phyloP scores from a whole-genome alignment of 2,888 invertebrate genomes.

The Adelphocoris suturalis region DNA sequence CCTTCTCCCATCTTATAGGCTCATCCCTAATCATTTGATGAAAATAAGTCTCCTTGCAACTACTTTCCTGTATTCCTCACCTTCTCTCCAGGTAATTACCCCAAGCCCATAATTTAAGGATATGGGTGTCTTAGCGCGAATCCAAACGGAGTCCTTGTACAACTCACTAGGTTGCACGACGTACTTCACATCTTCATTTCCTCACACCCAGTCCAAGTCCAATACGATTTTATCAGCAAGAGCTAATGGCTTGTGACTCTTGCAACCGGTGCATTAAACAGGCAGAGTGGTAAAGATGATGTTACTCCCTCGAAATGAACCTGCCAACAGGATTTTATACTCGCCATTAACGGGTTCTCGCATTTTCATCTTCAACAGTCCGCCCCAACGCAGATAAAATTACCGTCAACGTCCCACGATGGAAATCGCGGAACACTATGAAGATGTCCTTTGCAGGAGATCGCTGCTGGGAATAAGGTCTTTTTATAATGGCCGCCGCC shows the following conservation, averaged over 20 bases:
- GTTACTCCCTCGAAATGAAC: neutral
- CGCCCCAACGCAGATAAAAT: constrained; percentile 3
- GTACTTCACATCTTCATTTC: constrained; percentile 27
- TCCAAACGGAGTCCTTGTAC: neutral
- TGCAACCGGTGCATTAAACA: constrained; percentile 35
- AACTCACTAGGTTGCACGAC: neutral
- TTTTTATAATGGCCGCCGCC: neutral
- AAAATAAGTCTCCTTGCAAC: too few relatives aligned
- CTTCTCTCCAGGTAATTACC: too few relatives aligned
- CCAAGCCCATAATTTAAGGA: neutral
- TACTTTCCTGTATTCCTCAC: too few relatives aligned
- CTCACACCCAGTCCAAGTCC: constrained; percentile 22
- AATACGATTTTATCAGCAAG: constrained; percentile 30
- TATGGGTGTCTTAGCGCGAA: neutral
- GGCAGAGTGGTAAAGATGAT: constrained; percentile 36
- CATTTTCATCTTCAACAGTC: neutral
- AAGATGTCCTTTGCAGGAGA: constrained; percentile 7
- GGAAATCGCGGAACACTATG: constrained; percentile 27
- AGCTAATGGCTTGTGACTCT: constrained; percentile 39
- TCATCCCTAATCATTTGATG: too few relatives aligned
- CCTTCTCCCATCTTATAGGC: too few relatives aligned
- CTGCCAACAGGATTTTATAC: constrained; percentile 17
- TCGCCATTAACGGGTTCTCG: neutral
- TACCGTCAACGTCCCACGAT: constrained; percentile 1
- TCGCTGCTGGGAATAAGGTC: neutral